phyloP scores from a whole-genome alignment of 2,113 vertebrate genomes.

The Psammodynastes pulverulentus region DNA sequence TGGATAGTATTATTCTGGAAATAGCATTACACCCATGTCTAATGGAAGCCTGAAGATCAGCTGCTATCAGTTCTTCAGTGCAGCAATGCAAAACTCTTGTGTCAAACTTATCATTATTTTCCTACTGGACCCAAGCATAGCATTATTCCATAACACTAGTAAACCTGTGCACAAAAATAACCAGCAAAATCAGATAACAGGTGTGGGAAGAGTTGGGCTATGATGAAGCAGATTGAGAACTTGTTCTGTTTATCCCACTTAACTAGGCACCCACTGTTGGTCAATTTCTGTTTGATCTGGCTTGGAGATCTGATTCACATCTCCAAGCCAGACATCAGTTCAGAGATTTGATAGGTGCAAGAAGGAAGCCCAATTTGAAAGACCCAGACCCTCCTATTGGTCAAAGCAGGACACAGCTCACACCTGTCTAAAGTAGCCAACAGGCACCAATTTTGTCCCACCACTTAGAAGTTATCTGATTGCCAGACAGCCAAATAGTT shows the following conservation, averaged over 20 bases:
- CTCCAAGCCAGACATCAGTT: neutral
- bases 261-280: neutral
- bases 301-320: neutral
- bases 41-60: neutral
- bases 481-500: neutral
- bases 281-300: neutral
- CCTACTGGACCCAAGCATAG: neutral
- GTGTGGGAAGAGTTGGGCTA: neutral
- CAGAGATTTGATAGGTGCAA: neutral
- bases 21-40: neutral
- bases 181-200: neutral
- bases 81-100: neutral
- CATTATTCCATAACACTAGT: neutral
- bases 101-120: neutral
- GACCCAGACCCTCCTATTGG: neutral
- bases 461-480: neutral
- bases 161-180: neutral
- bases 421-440: neutral
- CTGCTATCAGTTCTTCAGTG: neutral
- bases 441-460: neutral
- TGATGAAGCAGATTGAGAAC: neutral
- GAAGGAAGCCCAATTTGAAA: neutral
- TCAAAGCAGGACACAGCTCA: neutral
- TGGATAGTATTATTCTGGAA: neutral
- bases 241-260: neutral